phyloP scores from a whole-genome alignment of 92 coral and sea anemone genomes.

The Desmophyllum pertusum region DNA sequence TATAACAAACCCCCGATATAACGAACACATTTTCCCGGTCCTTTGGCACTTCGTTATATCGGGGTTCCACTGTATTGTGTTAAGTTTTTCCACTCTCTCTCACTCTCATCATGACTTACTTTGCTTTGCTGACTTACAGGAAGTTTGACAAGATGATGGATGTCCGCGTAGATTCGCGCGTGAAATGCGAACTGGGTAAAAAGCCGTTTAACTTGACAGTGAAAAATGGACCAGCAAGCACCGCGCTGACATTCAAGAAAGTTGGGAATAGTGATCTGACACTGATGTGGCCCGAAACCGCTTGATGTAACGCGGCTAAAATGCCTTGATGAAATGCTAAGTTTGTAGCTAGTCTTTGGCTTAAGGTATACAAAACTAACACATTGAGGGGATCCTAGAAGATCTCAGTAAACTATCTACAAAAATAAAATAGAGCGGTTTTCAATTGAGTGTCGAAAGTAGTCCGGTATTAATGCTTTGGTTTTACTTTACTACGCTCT shows the following conservation, averaged over 20 bases:
- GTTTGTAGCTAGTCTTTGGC: neutral
- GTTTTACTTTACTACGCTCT: no score
- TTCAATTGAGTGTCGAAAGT: no score
- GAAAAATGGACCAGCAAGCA: constrained; percentile 54
- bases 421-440: no score
- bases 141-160: constrained; percentile 61
- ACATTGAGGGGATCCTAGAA: neutral
- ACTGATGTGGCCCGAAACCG: constrained; percentile 64
- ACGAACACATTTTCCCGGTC: no score
- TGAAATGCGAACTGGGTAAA: constrained; percentile 81
- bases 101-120: neutral
- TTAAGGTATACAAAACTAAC: neutral
- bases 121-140: constrained; percentile 50
- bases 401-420: neutral
- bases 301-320: neutral
- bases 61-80: no score
- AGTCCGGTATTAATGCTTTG: no score
- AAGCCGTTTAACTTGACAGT: constrained; percentile 62
- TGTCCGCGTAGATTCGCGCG: constrained; percentile 67
- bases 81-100: no score
- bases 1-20: no score
- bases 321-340: neutral
- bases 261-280: constrained; percentile 72
- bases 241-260: constrained; percentile 74
- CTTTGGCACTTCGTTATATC: no score